Conservation (phyloP, 2,888 invertebrate species). For the Tiliacea citrago region DNA sequence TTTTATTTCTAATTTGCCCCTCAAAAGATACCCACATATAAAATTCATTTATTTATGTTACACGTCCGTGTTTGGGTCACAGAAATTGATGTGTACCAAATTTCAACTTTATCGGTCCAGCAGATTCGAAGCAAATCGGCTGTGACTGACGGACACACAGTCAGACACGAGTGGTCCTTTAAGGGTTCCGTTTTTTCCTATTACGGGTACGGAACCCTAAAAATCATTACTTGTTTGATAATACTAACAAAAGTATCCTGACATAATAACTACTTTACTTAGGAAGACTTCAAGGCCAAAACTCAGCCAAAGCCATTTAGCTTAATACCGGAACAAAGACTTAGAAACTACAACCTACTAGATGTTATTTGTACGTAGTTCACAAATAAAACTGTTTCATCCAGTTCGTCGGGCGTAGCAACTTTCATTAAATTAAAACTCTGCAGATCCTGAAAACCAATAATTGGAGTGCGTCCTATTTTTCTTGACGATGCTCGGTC, state of each 20-base stretch:
- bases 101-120: too few species aligned
- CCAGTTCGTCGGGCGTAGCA: conserved; percentile 18
- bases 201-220: background rate
- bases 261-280: background rate
- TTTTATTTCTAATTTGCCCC: too few species aligned
- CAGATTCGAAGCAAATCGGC: too few species aligned
- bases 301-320: background rate
- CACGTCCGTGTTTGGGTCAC: too few species aligned
- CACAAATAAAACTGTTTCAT: conserved; percentile 44
- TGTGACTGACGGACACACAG: too few species aligned
- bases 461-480: conserved; percentile 46
- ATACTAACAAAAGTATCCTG: background rate
- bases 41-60: too few species aligned
- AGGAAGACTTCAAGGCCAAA: background rate
- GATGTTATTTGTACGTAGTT: conserved; percentile 11
- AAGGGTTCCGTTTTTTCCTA: too few species aligned
- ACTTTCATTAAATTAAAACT: conserved; percentile 55
- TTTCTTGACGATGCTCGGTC: conserved; percentile 25
- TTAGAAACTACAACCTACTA: background rate
- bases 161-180: too few species aligned
- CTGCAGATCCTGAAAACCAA: conserved; percentile 48
- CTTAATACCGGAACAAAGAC: background rate
- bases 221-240: background rate
- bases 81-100: too few species aligned
- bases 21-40: too few species aligned